phyloP scores from a whole-genome alignment of 2,113 vertebrate species.

The Eurystomus gularis region DNA sequence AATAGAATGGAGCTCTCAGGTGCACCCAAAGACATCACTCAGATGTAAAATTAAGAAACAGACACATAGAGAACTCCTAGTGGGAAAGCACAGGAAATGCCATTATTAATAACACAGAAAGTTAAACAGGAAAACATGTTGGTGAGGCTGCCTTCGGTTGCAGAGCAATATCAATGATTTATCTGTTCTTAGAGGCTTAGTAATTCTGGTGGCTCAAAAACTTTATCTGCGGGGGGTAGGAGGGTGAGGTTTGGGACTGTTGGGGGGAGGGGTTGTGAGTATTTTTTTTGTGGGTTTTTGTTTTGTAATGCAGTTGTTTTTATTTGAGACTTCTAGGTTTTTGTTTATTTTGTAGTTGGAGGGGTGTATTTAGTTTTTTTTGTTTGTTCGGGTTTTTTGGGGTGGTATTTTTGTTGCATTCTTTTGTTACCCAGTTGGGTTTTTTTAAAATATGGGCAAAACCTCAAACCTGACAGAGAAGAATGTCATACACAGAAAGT shows the following conservation, averaged over 20 bases:
- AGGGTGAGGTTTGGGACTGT: rapidly evolving
- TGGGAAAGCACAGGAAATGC: neutral
- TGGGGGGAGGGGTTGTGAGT: too few species aligned
- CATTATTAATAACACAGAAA: neutral
- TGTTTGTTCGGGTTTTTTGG: too few species aligned
- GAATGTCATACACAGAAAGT: neutral
- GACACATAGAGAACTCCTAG: neutral
- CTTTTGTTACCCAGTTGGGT: neutral
- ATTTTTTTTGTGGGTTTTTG: too few species aligned
- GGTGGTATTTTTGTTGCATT: too few species aligned
- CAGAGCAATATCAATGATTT: neutral
- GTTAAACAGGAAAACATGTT: neutral
- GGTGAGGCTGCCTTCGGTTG: neutral
- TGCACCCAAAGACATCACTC: neutral
- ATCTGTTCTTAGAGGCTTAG: neutral
- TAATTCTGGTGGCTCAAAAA: neutral
- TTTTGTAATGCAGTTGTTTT: too few species aligned
- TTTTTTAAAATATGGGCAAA: neutral
- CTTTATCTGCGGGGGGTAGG: neutral
- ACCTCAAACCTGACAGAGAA: neutral
- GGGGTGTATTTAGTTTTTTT: too few species aligned
- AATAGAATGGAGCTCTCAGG: neutral
- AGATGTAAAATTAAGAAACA: neutral
- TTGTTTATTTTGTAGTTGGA: too few species aligned
- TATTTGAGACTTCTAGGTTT: too few species aligned